phyloP scores from a whole-genome alignment of 2,888 invertebrate species.

The Dorcus hopei region DNA sequence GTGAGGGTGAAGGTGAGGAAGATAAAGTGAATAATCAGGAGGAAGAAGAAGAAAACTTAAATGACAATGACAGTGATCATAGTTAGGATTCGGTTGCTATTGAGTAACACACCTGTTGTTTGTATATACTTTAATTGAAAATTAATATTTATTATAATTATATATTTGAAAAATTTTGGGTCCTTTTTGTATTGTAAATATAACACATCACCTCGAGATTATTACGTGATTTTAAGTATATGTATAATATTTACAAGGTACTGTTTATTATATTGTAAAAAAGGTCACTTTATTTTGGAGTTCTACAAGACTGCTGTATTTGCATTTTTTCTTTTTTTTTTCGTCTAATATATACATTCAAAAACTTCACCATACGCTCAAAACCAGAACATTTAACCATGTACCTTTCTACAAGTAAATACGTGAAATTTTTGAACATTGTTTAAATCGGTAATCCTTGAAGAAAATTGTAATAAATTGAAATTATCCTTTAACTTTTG shows the following conservation, averaged over 20 bases:
- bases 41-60: background rate
- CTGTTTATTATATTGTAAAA: slow-evolving; percentile 45
- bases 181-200: slow-evolving; percentile 43
- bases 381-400: slow-evolving; percentile 9
- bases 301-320: slow-evolving; percentile 25
- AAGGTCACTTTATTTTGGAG: slow-evolving; percentile 49
- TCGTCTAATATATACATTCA: background rate
- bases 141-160: slow-evolving; percentile 31
- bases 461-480: background rate
- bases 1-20: slow-evolving; percentile 3
- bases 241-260: slow-evolving; percentile 45
- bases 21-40: slow-evolving; percentile 4
- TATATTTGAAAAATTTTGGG: slow-evolving; percentile 41
- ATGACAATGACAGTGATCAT: slow-evolving; percentile 6
- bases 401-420: slow-evolving; percentile 3
- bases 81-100: slow-evolving; percentile 17
- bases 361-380: too few species aligned
- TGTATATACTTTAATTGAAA: slow-evolving; percentile 22
- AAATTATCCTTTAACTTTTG: too few species aligned
- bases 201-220: slow-evolving; percentile 43
- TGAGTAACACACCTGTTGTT: slow-evolving; percentile 20
- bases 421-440: slow-evolving; percentile 22
- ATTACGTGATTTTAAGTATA: slow-evolving; percentile 34
- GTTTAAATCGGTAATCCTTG: slow-evolving; percentile 12
- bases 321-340: slow-evolving; percentile 11